Conservation (phyloP, 2,888 invertebrate species). For the Scaeva pyrastri region DNA sequence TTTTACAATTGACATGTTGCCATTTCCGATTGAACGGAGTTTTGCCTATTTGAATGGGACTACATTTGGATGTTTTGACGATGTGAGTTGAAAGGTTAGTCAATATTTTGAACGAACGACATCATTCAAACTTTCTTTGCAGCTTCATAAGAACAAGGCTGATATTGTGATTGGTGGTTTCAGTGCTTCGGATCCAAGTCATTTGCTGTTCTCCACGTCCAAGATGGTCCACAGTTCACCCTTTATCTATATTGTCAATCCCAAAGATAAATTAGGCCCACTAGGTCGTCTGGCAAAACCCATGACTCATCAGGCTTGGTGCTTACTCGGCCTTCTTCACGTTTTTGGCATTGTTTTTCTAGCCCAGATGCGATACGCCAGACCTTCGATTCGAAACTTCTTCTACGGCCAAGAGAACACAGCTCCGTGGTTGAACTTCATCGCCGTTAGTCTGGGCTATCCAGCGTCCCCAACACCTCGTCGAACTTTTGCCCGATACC, state of each 20-base stretch:
- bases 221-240: constrained; percentile 77
- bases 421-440: constrained; percentile 77
- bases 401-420: constrained; percentile 73
- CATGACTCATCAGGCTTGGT: constrained; percentile 78
- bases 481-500: constrained; percentile 78
- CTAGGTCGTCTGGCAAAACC: constrained; percentile 78
- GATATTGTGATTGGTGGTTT: constrained; percentile 80
- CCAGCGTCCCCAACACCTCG: constrained; percentile 76
- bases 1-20: constrained; percentile 78
- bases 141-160: constrained; percentile 77
- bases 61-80: constrained; percentile 78
- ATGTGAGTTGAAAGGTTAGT: too few species aligned
- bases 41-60: constrained; percentile 60
- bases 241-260: constrained; percentile 77
- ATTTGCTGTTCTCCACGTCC: constrained; percentile 77
- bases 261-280: constrained; percentile 72
- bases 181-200: constrained; percentile 77
- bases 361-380: constrained; percentile 14
- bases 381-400: constrained; percentile 33
- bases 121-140: not conserved
- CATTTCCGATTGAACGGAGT: constrained; percentile 73
- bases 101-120: not conserved
- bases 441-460: constrained; percentile 77
- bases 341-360: not conserved
- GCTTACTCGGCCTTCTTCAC: constrained; percentile 37